Percentiles rank a stretch among this genome's conserved stretches.
phyloP scores from a whole-genome alignment of 1,140 invertebrate genomes.

The Caenorhabditis brenneri region DNA sequence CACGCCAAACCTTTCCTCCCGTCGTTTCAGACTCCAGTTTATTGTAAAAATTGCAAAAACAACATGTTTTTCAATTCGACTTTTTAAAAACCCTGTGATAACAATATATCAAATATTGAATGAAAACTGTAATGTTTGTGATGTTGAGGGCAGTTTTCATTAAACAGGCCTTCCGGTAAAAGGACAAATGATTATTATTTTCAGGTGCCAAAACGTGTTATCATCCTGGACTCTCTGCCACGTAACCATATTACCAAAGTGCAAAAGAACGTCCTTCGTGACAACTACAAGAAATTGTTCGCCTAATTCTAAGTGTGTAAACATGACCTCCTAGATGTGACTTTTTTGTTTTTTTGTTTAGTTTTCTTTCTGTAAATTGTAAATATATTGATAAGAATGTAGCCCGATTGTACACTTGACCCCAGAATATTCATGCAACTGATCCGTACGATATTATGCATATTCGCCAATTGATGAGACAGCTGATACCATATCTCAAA shows the following conservation, averaged over 20 bases:
- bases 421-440: neutral
- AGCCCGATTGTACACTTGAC: neutral
- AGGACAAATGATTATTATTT: neutral
- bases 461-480: neutral
- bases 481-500: neutral
- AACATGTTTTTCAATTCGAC: neutral
- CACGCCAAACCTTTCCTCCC: too few species aligned
- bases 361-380: neutral
- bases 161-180: neutral
- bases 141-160: neutral
- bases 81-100: conserved; percentile 5
- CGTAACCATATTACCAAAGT: conserved; percentile 69
- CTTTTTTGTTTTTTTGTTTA: neutral
- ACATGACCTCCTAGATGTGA: neutral
- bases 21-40: too few species aligned
- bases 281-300: conserved; percentile 65
- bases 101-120: too few species aligned
- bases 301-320: neutral
- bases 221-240: conserved; percentile 64
- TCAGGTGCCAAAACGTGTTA: conserved; percentile 59
- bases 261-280: conserved; percentile 68
- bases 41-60: neutral
- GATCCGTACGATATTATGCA: neutral
- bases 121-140: neutral
- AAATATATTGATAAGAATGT: neutral